phyloP scores from a whole-genome alignment of 2,888 invertebrate genomes.

The Agapetus fuscipes region DNA sequence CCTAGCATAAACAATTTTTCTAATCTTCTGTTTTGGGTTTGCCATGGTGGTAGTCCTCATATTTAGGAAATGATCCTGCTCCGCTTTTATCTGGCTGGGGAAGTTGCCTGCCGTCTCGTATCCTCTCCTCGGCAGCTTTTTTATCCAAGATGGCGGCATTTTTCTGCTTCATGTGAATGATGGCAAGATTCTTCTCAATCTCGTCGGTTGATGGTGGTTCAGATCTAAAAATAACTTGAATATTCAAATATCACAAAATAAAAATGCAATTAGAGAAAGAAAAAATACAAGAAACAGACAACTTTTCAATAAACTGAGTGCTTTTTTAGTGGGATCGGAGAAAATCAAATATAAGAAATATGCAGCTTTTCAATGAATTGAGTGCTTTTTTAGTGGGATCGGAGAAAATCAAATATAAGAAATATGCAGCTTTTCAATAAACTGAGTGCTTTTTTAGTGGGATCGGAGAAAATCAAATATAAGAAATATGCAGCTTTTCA shows the following conservation, averaged over 20 bases:
- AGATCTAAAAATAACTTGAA: conserved; percentile 32
- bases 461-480: too few relatives aligned
- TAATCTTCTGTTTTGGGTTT: too few relatives aligned
- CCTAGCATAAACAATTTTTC: too few relatives aligned
- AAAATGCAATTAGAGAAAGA: background rate
- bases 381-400: too few relatives aligned
- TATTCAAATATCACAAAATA: background rate
- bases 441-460: too few relatives aligned
- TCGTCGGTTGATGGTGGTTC: conserved; percentile 67
- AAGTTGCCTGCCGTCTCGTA: conserved; percentile 28
- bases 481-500: too few relatives aligned
- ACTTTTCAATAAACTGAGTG: too few relatives aligned
- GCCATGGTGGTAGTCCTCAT: conserved; percentile 53
- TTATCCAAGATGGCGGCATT: conserved; percentile 64
- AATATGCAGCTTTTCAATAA: too few relatives aligned
- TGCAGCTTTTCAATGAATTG: too few relatives aligned
- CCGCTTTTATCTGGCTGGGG: conserved; percentile 26
- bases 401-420: too few relatives aligned
- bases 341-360: too few relatives aligned
- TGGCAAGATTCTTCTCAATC: conserved; percentile 55
- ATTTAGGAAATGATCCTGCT: conserved; percentile 41
- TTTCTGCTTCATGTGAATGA: conserved; percentile 61
- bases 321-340: too few relatives aligned
- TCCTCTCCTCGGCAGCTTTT: conserved; percentile 35
- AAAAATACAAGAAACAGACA: background rate